phyloP scores from a whole-genome alignment of 1,140 invertebrate genomes.

The Nomia melanderi region DNA sequence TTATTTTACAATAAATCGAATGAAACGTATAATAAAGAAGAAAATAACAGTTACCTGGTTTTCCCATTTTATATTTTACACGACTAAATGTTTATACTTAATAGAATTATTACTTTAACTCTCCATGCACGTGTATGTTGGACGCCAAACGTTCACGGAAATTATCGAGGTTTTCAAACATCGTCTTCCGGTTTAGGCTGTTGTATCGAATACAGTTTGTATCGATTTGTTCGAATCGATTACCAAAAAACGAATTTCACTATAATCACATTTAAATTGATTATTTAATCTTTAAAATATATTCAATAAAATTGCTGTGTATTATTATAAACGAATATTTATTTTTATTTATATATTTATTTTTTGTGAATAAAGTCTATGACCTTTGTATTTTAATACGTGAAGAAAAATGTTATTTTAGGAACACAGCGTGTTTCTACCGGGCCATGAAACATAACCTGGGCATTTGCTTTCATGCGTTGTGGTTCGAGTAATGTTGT shows the following conservation, averaged over 20 bases:
- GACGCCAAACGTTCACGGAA: conserved; percentile 33
- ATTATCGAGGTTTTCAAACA: background rate
- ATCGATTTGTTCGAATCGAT: conserved; percentile 14
- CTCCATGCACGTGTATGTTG: conserved; percentile 26
- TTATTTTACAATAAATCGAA: background rate
- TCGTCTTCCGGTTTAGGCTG: conserved; percentile 25
- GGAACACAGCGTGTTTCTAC: background rate
- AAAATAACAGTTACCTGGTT: conserved; percentile 42
- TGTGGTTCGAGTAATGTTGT: background rate
- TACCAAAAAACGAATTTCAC: background rate
- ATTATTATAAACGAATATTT: no score
- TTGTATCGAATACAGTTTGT: conserved; percentile 17
- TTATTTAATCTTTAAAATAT: background rate
- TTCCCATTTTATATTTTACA: conserved; percentile 39
- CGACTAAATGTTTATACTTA: background rate
- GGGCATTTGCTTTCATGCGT: background rate
- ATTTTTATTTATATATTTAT: background rate
- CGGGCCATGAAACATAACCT: no score
- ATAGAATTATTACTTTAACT: background rate
- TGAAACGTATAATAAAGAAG: background rate
- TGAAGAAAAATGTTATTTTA: conserved; percentile 19
- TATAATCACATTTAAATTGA: no score
- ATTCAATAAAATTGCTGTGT: background rate
- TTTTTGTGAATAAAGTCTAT: background rate
- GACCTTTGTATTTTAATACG: background rate